phyloP scores from a whole-genome alignment of 2,888 invertebrate genomes.

The Heliconius charithonia region DNA sequence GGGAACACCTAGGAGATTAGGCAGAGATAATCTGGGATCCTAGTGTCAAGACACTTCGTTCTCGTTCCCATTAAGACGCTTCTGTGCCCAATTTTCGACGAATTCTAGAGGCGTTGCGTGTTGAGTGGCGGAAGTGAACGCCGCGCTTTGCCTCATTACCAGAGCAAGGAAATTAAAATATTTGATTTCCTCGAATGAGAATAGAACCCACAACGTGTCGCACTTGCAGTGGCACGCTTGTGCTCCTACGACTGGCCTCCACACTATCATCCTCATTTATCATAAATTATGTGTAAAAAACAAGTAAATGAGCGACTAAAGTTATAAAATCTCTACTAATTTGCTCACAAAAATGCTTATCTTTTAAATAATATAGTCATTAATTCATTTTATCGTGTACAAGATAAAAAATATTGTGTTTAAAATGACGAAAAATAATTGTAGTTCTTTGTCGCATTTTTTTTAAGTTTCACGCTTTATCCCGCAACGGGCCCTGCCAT shows the following conservation, averaged over 20 bases:
- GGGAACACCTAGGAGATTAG: too few species aligned
- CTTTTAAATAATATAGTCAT: slow-evolving; percentile 8
- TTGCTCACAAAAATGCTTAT: slow-evolving; percentile 25
- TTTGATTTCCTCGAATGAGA: not conserved
- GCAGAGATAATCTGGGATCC: not conserved
- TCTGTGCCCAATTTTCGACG: not conserved
- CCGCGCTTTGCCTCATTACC: not conserved
- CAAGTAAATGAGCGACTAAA: slow-evolving; percentile 14
- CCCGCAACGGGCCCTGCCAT: too few species aligned
- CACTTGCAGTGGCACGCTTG: not conserved
- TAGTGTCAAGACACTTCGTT: not conserved
- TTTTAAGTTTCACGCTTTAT: not conserved
- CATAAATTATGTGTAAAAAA: slow-evolving; percentile 4
- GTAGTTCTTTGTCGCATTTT: not conserved
- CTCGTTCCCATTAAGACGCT: not conserved
- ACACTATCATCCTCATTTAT: not conserved
- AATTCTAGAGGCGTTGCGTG: not conserved
- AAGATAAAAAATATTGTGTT: slow-evolving; percentile 7
- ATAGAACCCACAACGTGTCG: not conserved
- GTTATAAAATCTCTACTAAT: slow-evolving; percentile 21
- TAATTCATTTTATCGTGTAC: slow-evolving; percentile 17
- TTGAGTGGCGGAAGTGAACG: not conserved
- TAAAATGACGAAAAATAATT: not conserved
- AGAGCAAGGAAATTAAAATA: not conserved
- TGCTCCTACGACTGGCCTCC: not conserved